Percentiles rank a stretch among this genome's conserved stretches.
These are phyloP conservation scores for Dromococcyx pavoninus DNA, from an alignment of 2,797 vertebrate genomes.

Conservation along the genomic window DNA sequence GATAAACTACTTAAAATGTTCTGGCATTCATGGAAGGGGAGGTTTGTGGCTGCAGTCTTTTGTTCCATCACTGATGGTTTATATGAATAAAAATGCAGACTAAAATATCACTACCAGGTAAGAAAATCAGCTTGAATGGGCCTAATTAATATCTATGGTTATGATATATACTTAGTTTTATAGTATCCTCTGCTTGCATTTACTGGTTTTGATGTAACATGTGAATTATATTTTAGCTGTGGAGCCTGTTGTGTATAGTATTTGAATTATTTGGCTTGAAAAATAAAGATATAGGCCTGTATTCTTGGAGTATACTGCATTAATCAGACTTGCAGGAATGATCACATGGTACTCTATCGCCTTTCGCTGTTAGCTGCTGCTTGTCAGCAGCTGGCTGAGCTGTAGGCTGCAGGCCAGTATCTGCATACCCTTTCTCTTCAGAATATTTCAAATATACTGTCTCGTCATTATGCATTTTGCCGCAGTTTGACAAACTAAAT, in stretches of 20 bases:
- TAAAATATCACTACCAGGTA: slow-evolving; percentile 63
- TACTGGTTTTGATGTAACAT: neutral
- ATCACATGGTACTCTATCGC: slow-evolving; percentile 88
- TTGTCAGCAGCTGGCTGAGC: slow-evolving; percentile 81
- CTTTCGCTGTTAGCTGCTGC: slow-evolving; percentile 79
- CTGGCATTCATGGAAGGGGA: slow-evolving; percentile 59
- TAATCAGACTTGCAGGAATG: slow-evolving; percentile 86
- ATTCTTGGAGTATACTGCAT: slow-evolving; percentile 78
- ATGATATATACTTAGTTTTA: neutral
- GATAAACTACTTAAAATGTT: slow-evolving; percentile 66
- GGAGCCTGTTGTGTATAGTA: neutral
- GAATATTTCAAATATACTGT: slow-evolving; percentile 72
- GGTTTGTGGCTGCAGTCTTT: slow-evolving; percentile 56
- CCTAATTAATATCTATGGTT: slow-evolving; percentile 18
- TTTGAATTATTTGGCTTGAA: slow-evolving; percentile 50
- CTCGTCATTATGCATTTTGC: slow-evolving; percentile 71
- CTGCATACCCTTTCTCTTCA: slow-evolving; percentile 78
- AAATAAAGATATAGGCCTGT: slow-evolving; percentile 72
- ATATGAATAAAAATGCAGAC: slow-evolving; percentile 56
- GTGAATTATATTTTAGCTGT: neutral
- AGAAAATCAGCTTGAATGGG: slow-evolving; percentile 36
- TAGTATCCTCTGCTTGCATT: neutral
- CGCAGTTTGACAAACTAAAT: slow-evolving; percentile 75
- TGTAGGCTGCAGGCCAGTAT: slow-evolving; percentile 81
- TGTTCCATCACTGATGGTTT: slow-evolving; percentile 50